A percentile compares a stretch with the other conserved stretches of the same genome.
These are phyloP conservation scores for Prosapia bicincta DNA, from an alignment of 2,888 invertebrate genomes.

Conservation along the genomic window DNA sequence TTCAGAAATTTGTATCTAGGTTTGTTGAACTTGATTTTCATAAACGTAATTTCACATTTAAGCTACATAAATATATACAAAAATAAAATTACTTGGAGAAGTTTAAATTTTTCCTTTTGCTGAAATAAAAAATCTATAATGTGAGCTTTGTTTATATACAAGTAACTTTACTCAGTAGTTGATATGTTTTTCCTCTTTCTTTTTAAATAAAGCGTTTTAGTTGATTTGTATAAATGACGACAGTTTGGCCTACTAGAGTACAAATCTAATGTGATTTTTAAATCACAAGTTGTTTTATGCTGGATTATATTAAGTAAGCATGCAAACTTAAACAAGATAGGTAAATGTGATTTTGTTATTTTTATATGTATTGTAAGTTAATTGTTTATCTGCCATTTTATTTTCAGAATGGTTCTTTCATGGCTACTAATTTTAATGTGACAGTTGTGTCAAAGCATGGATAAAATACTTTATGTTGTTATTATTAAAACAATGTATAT, in stretches of 20 bases:
- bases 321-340: not conserved
- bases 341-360: not conserved
- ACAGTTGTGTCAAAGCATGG: not conserved
- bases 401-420: not conserved
- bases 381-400: not conserved
- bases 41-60: not conserved
- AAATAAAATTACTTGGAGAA: not conserved
- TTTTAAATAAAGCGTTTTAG: no score
- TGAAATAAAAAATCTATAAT: no score
- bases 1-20: not conserved
- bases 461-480: not conserved
- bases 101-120: not conserved
- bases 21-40: not conserved
- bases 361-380: not conserved
- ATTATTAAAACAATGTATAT: not conserved
- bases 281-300: not conserved
- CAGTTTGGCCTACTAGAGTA: not conserved
- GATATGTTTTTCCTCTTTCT: no score
- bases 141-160: no score
- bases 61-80: not conserved
- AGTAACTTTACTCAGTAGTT: no score
- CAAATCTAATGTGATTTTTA: not conserved
- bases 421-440: not conserved
- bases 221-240: not conserved
- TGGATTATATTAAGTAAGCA: not conserved